Conservation (phyloP, 2,113 vertebrate genomes). For the Pterocles gutturalis region DNA sequence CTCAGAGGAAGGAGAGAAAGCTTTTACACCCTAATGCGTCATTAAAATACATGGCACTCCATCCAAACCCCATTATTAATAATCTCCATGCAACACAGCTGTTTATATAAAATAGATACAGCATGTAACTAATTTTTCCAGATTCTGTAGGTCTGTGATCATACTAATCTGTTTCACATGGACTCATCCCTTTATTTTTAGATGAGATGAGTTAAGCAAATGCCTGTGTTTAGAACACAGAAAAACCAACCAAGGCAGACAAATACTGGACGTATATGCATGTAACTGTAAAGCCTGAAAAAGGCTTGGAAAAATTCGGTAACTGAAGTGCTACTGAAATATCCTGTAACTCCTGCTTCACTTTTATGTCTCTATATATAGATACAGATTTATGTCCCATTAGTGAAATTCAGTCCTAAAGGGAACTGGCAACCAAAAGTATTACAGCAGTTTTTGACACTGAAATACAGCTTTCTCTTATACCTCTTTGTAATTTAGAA, state of each 20-base stretch:
- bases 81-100: neutral
- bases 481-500: neutral
- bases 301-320: slow-evolving; percentile 1
- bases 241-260: neutral
- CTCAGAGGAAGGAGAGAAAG: neutral
- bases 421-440: slow-evolving; percentile 8
- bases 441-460: slow-evolving; percentile 12
- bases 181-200: neutral
- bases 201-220: slow-evolving; percentile 20
- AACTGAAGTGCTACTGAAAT: slow-evolving; percentile 10
- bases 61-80: neutral
- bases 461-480: neutral
- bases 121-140: neutral
- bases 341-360: neutral
- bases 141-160: neutral
- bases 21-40: neutral
- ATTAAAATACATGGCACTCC: neutral
- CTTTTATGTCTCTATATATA: neutral
- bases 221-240: neutral
- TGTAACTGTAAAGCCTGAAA: neutral
- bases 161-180: neutral
- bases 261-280: neutral
- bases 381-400: neutral
- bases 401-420: slow-evolving; percentile 22
- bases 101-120: neutral